Evolutionary conservation across 2,797 vertebrate genomes (phyloP), one percentile per base, ranked within the genome.

Genomic region (Emys orbicularis): DNA sequence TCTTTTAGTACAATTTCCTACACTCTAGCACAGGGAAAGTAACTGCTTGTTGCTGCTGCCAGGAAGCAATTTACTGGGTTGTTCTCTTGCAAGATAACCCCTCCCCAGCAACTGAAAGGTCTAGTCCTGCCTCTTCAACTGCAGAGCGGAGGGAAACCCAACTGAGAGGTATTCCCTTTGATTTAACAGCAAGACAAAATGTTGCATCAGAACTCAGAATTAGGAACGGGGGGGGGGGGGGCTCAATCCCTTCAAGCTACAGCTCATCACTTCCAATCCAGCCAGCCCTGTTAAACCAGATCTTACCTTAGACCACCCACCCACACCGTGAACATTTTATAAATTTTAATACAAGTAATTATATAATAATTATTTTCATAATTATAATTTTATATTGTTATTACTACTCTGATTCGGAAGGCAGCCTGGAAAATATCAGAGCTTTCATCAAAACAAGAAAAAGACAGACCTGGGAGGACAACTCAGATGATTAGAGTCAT

Each of bases 341-440:
- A 72, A 12, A 11, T 72, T 6, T 37, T 41, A 41, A 72, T 12
- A 72, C 12, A 41, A 68, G 18, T 65, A n/a, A 65, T 37, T 68
- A 19, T 37, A 68, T n/a, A 8, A 68, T n/a, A 37, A 68, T n/a
- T 19, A 65, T 65, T 8, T 18, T n/a, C 8, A 53, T 56, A 34
- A n/a, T 65, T 18, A n/a, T n/a, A 18, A 68, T 37, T 68, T n/a
- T 37, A 68, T 37, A 68, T 68, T 37, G 19, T 68, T 80, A 37
- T 44, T 95, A 2, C 77, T 90, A 50, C 88, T 80, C 9, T 90
- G 49, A 85, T 84, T 94, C 81, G 41, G 15, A 97, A 80, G 6
- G 83, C 87, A 90, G 91, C 89, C 96, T 95, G 95, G 94, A 90
- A 97, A 96, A 85, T 59, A 94, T 96, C 96, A 96, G 90, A 37